phyloP scores from a whole-genome alignment of 2,797 vertebrate species.

The Sebastolobus alascanus region DNA sequence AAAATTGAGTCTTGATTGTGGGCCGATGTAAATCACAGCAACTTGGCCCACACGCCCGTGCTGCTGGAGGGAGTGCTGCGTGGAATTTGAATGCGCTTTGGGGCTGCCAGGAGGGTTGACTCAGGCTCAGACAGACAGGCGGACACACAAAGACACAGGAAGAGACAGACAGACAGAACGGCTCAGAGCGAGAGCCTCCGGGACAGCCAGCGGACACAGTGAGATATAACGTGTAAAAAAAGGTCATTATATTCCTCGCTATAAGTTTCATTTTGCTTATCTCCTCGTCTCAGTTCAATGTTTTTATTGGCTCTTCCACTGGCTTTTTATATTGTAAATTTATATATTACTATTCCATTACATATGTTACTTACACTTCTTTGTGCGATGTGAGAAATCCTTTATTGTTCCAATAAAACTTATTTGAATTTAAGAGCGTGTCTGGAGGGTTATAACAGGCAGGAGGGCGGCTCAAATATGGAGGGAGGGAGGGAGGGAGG shows the following conservation, averaged over 20 bases:
- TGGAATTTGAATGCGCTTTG: conserved; percentile 74
- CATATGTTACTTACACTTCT: conserved; percentile 47
- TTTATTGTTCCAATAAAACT: conserved; percentile 57
- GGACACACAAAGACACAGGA: conserved; percentile 47
- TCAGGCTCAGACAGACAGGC: conserved; percentile 53
- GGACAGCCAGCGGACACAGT: conserved; percentile 29
- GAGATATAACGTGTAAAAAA: conserved; percentile 22
- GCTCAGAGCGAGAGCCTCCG: conserved; percentile 19
- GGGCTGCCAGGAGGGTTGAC: conserved; percentile 53
- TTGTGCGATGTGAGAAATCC: conserved; percentile 36
- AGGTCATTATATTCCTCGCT: conserved; percentile 17
- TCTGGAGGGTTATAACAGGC: conserved; percentile 57
- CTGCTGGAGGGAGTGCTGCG: conserved; percentile 56
- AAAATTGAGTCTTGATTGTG: conserved; percentile 77
- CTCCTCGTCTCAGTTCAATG: conserved; percentile 28
- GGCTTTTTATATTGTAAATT: conserved; percentile 42
- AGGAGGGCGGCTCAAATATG: conserved; percentile 66
- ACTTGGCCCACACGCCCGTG: conserved; percentile 57
- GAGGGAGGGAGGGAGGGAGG: conserved; percentile 44
- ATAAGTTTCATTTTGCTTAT: conserved; percentile 40
- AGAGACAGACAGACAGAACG: conserved; percentile 31
- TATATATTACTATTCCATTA: conserved; percentile 44
- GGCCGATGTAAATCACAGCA: conserved; percentile 72
- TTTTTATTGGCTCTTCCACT: conserved; percentile 35
- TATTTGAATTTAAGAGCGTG: conserved; percentile 51